Evolutionary conservation across 2,797 vertebrate genomes (phyloP).

Genomic region (Urosaurus nigricauda): DNA sequence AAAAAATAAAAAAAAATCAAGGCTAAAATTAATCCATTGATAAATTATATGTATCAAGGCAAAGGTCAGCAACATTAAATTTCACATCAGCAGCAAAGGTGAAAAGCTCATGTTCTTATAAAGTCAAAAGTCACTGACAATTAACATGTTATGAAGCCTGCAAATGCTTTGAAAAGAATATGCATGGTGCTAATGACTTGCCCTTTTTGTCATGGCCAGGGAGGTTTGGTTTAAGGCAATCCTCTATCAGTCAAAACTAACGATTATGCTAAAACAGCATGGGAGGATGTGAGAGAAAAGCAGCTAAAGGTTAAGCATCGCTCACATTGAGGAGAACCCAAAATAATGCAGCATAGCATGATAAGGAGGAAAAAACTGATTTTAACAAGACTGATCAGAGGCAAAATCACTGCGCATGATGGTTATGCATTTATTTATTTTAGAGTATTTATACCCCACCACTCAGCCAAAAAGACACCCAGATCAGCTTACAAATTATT

Average conservation of each 20-base stretch:
- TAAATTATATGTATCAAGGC: conserved; percentile 35
- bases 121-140: conserved; percentile 23
- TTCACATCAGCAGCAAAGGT: background rate
- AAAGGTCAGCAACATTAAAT: conserved; percentile 36
- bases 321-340: conserved; percentile 15
- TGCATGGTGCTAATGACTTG: conserved; percentile 23
- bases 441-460: too few relatives aligned
- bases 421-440: background rate
- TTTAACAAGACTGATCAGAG: conserved; percentile 23
- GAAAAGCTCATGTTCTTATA: conserved; percentile 42
- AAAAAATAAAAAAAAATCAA: conserved; percentile 30
- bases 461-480: too few relatives aligned
- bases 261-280: conserved; percentile 28
- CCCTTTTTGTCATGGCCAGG: conserved; percentile 26
- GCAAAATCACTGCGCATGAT: background rate
- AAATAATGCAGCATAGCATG: conserved; percentile 29
- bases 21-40: conserved; percentile 53
- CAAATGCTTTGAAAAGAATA: conserved; percentile 32
- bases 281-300: conserved; percentile 28
- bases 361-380: conserved; percentile 50
- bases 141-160: conserved; percentile 42
- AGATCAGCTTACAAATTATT: too few relatives aligned
- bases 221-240: conserved; percentile 20
- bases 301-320: conserved; percentile 54
- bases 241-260: conserved; percentile 58